Percentiles rank a stretch among this genome's conserved stretches.
phyloP scores from a whole-genome alignment of 2,888 invertebrate species.

The Tanytarsus gracilentus region DNA sequence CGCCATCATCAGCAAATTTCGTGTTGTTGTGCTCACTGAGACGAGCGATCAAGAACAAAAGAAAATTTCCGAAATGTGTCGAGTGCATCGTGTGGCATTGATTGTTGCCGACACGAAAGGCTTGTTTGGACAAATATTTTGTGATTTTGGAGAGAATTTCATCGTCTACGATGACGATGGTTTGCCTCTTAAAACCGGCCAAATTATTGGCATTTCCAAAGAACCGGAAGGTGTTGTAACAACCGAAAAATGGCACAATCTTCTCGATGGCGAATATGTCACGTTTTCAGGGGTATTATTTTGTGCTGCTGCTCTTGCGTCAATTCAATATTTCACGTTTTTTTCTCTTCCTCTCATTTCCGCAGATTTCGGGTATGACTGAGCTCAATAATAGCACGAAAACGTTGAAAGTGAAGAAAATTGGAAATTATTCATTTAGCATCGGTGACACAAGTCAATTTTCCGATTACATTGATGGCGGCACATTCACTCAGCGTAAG shows the following conservation, averaged over 20 bases:
- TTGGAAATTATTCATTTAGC: conserved; percentile 94
- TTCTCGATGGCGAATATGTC: conserved; percentile 94
- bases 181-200: conserved; percentile 80
- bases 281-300: conserved; percentile 76
- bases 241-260: conserved; percentile 91
- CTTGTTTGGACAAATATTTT: conserved; percentile 90
- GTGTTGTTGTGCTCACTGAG: conserved; percentile 83
- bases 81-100: conserved; percentile 69
- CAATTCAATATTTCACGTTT: background rate
- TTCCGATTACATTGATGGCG: conserved; percentile 77
- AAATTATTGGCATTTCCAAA: conserved; percentile 84
- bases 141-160: conserved; percentile 91
- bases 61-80: conserved; percentile 72
- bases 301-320: too few species aligned
- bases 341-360: conserved; percentile 30
- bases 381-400: conserved; percentile 82
- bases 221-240: conserved; percentile 84
- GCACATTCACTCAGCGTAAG: conserved; percentile 92
- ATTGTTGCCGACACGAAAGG: conserved; percentile 87
- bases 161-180: conserved; percentile 84
- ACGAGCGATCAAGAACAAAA: conserved; percentile 68
- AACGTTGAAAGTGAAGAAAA: conserved; percentile 82
- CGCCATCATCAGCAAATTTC: conserved; percentile 65
- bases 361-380: conserved; percentile 79
- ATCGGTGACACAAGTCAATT: conserved; percentile 82